Base-by-base conservation (phyloP, 2,113 vertebrate species). In the Grantiella picta region DNA sequence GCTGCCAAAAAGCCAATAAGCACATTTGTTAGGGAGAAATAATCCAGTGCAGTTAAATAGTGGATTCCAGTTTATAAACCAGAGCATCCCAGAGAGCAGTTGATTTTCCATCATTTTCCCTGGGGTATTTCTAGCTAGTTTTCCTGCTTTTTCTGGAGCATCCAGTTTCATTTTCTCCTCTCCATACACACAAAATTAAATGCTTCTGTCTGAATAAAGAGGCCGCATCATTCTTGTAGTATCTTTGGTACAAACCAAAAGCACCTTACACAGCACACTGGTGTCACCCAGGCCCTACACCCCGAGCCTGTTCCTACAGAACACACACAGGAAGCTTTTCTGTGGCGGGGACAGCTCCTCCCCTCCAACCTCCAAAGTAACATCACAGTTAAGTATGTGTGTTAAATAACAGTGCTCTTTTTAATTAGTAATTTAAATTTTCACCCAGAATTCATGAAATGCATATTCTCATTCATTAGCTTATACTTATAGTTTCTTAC, bases 221-320 rank as follows among this genome's bases (percentile, higher is more conserved):
- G 72, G 60, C 45, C 0, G 0, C 49, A 82, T 49, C 56, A 24
- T 53, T 82, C 63, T 38, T 49, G 28, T 11, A 91, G 25, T 44
- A 82, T 94, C 92, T 95, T 95, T 95, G 92, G 95, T 92, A 96
- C 59, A 65, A 86, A 93, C 90, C 72, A 90, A 60, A 85, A 93
- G 42, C 61, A 77, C 66, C 45, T 68, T 29, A 24, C 50, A 56
- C 28, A 78, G 61, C 59, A 57, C 25, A 75, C 53, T 5, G 31
- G 50, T 27, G 36, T 66, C 82, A 90, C 31, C 88, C 66, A 45
- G 52, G 17, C 70, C 66, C 72, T 68, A 2, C 82, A 75, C 68
- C 89, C 53, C 50, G 11, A 87, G 82, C 66, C 27, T 61, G 44
- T 28, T 70, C 64, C 61, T 50, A 72, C 50, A 80, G 63, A 71